Conservation (phyloP, 2,797 vertebrate genomes). For the Acanthurus tractus region DNA sequence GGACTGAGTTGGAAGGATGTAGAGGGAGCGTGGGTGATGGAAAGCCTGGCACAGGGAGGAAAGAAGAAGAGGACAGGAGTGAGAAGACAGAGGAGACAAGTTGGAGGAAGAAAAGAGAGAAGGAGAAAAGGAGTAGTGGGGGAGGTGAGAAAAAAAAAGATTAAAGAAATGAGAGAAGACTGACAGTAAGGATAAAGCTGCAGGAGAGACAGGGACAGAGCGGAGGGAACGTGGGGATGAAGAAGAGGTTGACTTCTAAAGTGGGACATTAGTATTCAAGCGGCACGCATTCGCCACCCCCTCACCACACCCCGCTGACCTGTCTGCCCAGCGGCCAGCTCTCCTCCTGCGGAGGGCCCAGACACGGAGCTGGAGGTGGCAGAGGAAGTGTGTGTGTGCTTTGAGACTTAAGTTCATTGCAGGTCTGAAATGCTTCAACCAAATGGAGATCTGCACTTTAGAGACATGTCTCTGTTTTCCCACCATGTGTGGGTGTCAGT, state of each 20-base stretch:
- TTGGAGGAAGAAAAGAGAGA: conserved; percentile 35
- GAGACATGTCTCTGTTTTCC: conserved; percentile 41
- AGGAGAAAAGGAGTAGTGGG: conserved; percentile 39
- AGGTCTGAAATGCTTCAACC: conserved; percentile 56
- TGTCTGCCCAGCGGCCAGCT: conserved; percentile 68
- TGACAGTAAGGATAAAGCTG: conserved; percentile 42
- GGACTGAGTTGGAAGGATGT: conserved; percentile 47
- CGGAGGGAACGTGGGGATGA: conserved; percentile 60
- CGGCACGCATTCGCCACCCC: conserved; percentile 51
- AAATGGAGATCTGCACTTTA: conserved; percentile 59
- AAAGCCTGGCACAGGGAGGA: conserved; percentile 51
- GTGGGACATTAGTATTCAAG: conserved; percentile 85
- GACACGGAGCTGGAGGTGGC: conserved; percentile 63
- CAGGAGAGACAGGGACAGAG: conserved; percentile 49
- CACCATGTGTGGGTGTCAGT: conserved; percentile 34
- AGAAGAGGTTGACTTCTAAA: conserved; percentile 78
- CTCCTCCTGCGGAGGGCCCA: conserved; percentile 64
- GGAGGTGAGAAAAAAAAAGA: conserved; percentile 33
- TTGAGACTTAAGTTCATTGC: conserved; percentile 44
- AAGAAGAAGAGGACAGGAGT: conserved; percentile 40
- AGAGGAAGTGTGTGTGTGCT: conserved; percentile 37
- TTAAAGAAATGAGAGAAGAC: conserved; percentile 48
- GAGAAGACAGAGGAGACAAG: conserved; percentile 47
- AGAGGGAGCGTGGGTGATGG: conserved; percentile 60
- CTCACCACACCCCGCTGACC: conserved; percentile 65